These are phyloP conservation scores for Artibeus jamaicensis DNA, from an alignment of 2,797 vertebrate species.

Conservation along the genomic window DNA sequence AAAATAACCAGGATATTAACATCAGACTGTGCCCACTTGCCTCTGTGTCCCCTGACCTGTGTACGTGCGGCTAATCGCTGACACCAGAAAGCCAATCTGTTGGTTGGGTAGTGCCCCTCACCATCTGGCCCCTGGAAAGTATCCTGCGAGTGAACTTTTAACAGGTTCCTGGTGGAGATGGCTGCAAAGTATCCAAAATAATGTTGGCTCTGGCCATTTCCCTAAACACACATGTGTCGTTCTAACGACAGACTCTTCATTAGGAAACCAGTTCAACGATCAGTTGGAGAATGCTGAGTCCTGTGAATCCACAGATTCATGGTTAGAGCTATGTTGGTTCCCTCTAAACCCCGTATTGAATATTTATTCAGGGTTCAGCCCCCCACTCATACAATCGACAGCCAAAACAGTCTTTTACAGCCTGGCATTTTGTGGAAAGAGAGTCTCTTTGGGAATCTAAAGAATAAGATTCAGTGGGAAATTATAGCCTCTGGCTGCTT, in stretches of 20 bases:
- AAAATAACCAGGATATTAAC: slow-evolving; percentile 67
- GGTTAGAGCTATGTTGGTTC: not conserved
- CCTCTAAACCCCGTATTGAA: not conserved
- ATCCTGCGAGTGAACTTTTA: slow-evolving; percentile 41
- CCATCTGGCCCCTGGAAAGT: slow-evolving; percentile 64
- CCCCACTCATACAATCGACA: slow-evolving; percentile 33
- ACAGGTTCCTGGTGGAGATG: not conserved
- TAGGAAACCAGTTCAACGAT: not conserved
- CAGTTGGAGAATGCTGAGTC: not conserved
- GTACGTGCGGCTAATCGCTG: slow-evolving; percentile 43
- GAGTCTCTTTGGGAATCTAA: slow-evolving; percentile 61
- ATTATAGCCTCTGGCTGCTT: slow-evolving; percentile 58
- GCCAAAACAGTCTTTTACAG: not conserved
- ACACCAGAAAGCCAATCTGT: slow-evolving; percentile 74
- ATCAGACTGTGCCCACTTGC: slow-evolving; percentile 63
- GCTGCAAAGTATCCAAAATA: slow-evolving; percentile 46
- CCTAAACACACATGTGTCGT: not conserved
- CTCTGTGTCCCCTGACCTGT: slow-evolving; percentile 66
- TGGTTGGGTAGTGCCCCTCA: slow-evolving; percentile 64
- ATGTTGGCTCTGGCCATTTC: not conserved
- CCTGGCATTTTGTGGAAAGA: slow-evolving; percentile 52
- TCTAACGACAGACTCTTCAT: slow-evolving; percentile 40
- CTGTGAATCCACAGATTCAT: not conserved
- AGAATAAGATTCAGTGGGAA: slow-evolving; percentile 50
- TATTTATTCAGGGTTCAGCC: slow-evolving; percentile 37